Base-by-base conservation (phyloP, 2,113 vertebrate genomes). In the Helogale parvula region DNA sequence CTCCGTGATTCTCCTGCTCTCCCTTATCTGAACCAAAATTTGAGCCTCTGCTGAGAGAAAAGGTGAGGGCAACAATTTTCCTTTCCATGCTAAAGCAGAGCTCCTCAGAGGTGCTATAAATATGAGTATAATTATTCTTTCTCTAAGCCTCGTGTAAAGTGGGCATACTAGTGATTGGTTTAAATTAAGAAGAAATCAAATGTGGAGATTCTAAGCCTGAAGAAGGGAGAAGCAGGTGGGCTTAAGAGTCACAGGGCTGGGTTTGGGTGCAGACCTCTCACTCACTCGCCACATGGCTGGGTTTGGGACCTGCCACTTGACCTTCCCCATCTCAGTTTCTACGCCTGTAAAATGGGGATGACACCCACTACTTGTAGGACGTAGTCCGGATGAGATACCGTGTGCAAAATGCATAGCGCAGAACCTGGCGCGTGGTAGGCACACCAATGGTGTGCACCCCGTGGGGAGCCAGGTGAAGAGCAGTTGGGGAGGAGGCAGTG, bases 61-160 rank as follows among this genome's bases (percentile, higher is more conserved):
- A 89, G 93, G 88, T 66, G 88, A 93, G 90, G 76, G 23, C 77
- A 21, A 88, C 71, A 27, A 5, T 94, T 89, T 96, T 95, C 77
- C 85, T 88, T 50, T 89, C 84, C 0, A 0, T 72, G 88, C 82
- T 82, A n/a, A 60, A 71, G 52, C 19, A 66, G 79, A 71, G 21
- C 84, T 80, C 89, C 54, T 74, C 0, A 1, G 74, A 74, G 84
- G 76, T 63, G 31, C 88, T 97, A 45, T 93, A 94, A 88, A 96
- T 45, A 33, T 7, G 76, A 85, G 90, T 82, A 41, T 85, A 88
- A 86, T 96, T 83, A 96, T 89, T 94, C 93, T 94, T 91, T 80
- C 66, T 69, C 41, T 35, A 66, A 95, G 88, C 72, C 82, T 25
- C 0, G 3, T 79, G 47, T 90, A 82, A 94, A 93, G 50, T n/a